phyloP scores from a whole-genome alignment of 2,113 vertebrate genomes.

The Hemichromis elongatus region DNA sequence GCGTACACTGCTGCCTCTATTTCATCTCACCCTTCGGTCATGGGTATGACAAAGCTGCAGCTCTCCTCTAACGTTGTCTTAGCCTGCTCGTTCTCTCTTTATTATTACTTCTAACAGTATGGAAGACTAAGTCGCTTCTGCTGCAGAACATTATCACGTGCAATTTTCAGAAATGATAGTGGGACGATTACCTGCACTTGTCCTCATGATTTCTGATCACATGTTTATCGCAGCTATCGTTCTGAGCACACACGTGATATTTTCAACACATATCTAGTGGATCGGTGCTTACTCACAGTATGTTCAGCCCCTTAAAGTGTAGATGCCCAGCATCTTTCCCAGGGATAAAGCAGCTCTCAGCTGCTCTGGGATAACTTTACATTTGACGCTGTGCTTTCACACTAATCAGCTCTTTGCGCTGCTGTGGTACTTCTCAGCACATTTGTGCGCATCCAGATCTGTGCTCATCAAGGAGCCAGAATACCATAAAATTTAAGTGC shows the following conservation, averaged over 20 bases:
- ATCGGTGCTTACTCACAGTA: background rate
- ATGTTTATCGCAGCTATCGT: background rate
- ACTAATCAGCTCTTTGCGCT: slow-evolving; percentile 14
- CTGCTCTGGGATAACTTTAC: slow-evolving; percentile 10
- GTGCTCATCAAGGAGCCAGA: background rate
- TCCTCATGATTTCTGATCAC: background rate
- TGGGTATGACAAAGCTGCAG: slow-evolving; percentile 73
- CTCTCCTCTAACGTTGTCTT: background rate
- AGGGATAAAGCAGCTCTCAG: slow-evolving; percentile 6
- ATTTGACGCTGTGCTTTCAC: background rate
- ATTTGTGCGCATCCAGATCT: background rate
- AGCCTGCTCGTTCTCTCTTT: background rate
- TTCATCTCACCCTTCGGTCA: slow-evolving; percentile 97
- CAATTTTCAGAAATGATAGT: background rate
- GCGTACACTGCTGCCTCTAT: slow-evolving; percentile 97
- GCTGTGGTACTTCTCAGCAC: slow-evolving; percentile 1
- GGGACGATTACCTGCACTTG: background rate
- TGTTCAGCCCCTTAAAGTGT: background rate
- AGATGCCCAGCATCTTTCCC: slow-evolving; percentile 4
- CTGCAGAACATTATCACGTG: background rate
- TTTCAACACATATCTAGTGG: background rate
- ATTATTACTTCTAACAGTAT: background rate
- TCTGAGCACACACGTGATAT: background rate
- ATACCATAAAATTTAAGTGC: background rate
- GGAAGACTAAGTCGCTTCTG: background rate